Percentiles rank a stretch among this genome's conserved stretches.
Conservation (phyloP, 2,888 invertebrate genomes). For the Perithous albicinctus region DNA sequence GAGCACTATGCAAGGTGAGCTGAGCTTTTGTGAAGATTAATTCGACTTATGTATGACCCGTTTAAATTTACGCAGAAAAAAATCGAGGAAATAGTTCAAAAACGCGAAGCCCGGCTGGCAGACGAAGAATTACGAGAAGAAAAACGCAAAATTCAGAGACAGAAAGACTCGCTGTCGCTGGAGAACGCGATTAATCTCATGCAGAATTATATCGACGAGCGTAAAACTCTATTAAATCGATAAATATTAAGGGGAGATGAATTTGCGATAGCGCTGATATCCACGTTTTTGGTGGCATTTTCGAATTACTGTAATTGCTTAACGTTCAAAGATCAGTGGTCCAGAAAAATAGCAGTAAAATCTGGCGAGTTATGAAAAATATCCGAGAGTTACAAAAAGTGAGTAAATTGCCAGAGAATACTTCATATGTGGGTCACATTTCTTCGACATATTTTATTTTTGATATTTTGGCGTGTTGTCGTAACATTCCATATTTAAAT, state of each 20-base stretch:
- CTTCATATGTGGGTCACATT: no score
- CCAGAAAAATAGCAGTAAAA: no score
- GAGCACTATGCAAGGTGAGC: conserved; percentile 47
- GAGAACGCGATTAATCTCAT: conserved; percentile 50
- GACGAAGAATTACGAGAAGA: conserved; percentile 40
- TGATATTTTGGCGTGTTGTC: no score
- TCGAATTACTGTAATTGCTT: no score
- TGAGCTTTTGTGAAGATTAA: not conserved
- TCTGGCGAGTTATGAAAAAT: no score
- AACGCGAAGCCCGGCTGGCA: conserved; percentile 23
- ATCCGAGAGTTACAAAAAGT: no score
- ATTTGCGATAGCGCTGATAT: no score
- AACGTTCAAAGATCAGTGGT: no score
- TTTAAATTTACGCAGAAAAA: conserved; percentile 37
- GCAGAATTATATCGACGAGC: conserved; percentile 61
- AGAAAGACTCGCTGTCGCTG: conserved; percentile 40
- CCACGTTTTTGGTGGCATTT: no score
- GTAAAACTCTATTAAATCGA: conserved; percentile 34
- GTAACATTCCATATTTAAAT: no score
- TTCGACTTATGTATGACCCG: not conserved
- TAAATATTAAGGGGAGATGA: not conserved
- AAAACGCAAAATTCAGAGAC: conserved; percentile 30
- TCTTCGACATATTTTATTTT: no score
- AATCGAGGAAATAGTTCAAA: conserved; percentile 44
- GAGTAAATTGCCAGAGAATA: no score